Evolutionary conservation across 1,140 invertebrate species (phyloP), one percentile per base, ranked within the genome.

Genomic region (Heliothis virescens): DNA sequence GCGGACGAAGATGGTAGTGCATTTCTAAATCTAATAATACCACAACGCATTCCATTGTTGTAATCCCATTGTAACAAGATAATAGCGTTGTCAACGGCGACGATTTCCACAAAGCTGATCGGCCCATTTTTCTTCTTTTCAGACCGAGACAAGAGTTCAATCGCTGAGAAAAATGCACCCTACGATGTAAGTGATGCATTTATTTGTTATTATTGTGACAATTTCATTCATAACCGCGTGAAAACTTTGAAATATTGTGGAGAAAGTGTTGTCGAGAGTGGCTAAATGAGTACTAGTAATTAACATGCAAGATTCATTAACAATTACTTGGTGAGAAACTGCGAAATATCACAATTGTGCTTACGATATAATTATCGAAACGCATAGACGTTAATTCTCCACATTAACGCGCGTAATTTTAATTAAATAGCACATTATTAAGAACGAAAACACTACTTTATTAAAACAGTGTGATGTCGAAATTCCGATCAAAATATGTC

Each of bases 81-180:
- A 71, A 52, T 63, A 53, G 59, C 34, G 55, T 78, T 59, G 62
- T 86, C 86, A 76, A 53, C 48, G 48, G 48, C 21, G 59, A 63
- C 74, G 84, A 89, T 81, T 91, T 90, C 83, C 55, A 79, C 63
- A 60, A 78, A 79, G 80, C 78, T 86, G 84, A 89, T 86, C 75
- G 63, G 65, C 62, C 75, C 53, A 69, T 90, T 92, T 60, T 85
- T 87, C 80, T 81, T 75, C 62, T 72, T 79, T 94, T 34, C 93
- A 94, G 93, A 94, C 90, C 92, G 90, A 60, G 93, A 94, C 84
- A 90, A 87, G 78, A 83, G 80, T 76, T 94, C 93, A 57, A 88
- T 94, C 73, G 89, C 91, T 47, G 92, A 94, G 81, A 94, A 92
- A 90, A 94, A 94, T 94, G 92, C 83, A 80, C 92, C 92, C 26